phyloP scores from a whole-genome alignment of 2,888 invertebrate genomes.

The Synanthedon vespiformis region DNA sequence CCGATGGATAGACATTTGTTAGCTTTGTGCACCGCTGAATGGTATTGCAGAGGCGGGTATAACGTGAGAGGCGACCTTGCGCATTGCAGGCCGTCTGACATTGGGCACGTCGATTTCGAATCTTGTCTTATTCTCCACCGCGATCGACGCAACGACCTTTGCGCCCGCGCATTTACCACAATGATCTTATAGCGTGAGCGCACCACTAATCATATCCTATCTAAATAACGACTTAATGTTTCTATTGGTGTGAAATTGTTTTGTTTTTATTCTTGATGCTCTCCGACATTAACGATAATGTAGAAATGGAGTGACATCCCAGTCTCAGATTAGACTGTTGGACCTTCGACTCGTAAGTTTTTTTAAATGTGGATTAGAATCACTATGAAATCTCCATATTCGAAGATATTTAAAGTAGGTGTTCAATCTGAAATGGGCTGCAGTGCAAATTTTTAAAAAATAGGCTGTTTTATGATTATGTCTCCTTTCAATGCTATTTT shows the following conservation, averaged over 20 bases:
- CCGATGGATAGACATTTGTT: constrained; percentile 22
- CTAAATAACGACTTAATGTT: constrained; percentile 1
- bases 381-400: too few species aligned
- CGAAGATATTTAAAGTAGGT: too few species aligned
- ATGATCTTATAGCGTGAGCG: constrained; percentile 13
- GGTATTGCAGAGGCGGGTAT: constrained; percentile 30
- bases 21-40: constrained; percentile 14
- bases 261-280: too few species aligned
- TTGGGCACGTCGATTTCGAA: constrained; percentile 50
- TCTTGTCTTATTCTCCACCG: constrained; percentile 28
- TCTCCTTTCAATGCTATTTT: too few species aligned
- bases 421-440: too few species aligned
- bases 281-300: too few species aligned
- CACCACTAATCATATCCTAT: constrained; percentile 9
- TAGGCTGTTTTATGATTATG: too few species aligned
- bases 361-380: too few species aligned
- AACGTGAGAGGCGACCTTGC: constrained; percentile 58
- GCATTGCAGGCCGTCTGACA: constrained; percentile 31
- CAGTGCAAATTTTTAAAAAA: too few species aligned
- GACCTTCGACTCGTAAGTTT: too few species aligned
- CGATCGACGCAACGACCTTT: constrained; percentile 19
- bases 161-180: constrained; percentile 21
- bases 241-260: neutral
- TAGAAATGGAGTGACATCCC: too few species aligned
- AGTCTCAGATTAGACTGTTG: too few species aligned